Conservation (phyloP, 2,113 vertebrate species). For the Crotalus viridis region DNA sequence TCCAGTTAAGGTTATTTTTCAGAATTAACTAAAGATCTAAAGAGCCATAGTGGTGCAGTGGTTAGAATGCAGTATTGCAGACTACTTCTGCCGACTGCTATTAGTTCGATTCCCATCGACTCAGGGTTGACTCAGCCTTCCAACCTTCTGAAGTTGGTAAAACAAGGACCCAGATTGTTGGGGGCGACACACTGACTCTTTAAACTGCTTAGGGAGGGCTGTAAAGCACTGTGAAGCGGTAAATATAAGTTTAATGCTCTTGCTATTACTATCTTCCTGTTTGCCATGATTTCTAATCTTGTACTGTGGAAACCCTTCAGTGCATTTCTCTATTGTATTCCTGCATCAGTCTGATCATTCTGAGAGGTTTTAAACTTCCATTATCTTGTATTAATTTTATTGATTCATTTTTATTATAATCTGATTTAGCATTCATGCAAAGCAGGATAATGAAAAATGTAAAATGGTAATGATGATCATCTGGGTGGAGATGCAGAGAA, state of each 20-base stretch:
- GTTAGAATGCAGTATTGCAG: not conserved
- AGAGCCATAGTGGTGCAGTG: not conserved
- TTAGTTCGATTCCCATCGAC: too few species aligned
- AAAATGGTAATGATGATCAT: constrained; percentile 53
- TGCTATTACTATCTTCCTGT: not conserved
- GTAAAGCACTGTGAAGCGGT: not conserved
- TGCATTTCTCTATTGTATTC: not conserved
- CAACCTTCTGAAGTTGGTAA: too few species aligned
- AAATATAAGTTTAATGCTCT: not conserved
- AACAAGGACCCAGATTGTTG: too few species aligned
- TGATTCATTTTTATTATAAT: not conserved
- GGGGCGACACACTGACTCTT: too few species aligned
- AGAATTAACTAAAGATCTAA: not conserved
- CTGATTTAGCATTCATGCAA: not conserved
- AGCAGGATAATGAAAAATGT: not conserved
- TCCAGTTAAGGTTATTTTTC: not conserved
- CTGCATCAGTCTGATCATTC: not conserved
- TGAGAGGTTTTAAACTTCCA: not conserved
- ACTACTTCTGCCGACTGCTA: too few species aligned
- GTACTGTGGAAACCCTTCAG: not conserved
- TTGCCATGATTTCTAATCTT: not conserved
- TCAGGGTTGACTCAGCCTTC: too few species aligned
- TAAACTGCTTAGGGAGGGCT: too few species aligned
- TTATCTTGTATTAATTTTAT: not conserved
- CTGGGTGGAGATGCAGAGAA: constrained; percentile 80